Evolutionary conservation across 2,113 vertebrate genomes (phyloP).

Genomic region (Passer montanus): DNA sequence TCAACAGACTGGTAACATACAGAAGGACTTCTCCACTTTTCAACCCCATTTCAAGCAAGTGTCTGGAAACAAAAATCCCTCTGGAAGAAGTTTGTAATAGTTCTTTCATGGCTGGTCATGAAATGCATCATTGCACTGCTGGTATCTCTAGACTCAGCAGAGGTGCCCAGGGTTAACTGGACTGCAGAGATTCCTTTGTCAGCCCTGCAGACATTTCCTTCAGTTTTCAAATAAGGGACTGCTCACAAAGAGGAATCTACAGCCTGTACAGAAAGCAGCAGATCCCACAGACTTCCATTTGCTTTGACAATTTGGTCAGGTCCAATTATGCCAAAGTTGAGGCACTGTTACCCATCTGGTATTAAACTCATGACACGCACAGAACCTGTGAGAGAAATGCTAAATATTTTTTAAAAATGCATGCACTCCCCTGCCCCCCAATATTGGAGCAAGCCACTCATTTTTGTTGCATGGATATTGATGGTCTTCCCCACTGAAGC

Average conservation of each 20-base stretch:
- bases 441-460: not conserved
- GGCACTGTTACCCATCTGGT: not conserved
- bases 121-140: not conserved
- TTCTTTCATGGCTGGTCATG: not conserved
- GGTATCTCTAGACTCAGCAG: not conserved
- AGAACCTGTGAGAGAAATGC: not conserved
- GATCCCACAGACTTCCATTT: not conserved
- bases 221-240: not conserved
- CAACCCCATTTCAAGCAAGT: not conserved
- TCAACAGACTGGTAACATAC: not conserved
- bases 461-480: not conserved
- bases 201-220: not conserved
- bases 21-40: not conserved
- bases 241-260: not conserved
- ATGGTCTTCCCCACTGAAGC: not conserved
- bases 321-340: not conserved
- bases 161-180: not conserved
- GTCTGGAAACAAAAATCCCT: not conserved
- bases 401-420: not conserved
- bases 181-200: not conserved
- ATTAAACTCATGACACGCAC: not conserved
- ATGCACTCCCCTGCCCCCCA: rapidly evolving
- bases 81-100: not conserved
- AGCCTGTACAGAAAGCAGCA: not conserved
- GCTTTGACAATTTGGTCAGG: not conserved